Base-by-base conservation (phyloP, 2,888 invertebrate genomes). In the Deroplatys truncata region DNA sequence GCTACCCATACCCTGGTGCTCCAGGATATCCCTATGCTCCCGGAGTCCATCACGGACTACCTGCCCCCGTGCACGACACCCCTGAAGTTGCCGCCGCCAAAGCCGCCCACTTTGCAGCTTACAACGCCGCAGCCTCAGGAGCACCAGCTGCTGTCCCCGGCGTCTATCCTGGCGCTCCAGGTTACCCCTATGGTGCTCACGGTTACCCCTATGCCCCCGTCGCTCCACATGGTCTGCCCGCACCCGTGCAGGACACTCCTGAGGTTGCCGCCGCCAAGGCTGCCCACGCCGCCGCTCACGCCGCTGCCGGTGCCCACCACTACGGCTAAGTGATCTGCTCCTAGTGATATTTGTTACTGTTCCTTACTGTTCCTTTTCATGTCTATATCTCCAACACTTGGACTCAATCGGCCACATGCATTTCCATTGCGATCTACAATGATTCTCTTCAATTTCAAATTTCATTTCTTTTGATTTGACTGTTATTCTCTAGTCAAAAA, bases 131-230 rank as follows among this genome's bases (percentile, higher is more conserved):
- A 88, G 91, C 87, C 31, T 72, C 56, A 72, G 87, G 35, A 4
- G 87, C 83, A n/a, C 82, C 82, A n/a, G 87, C 87, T 87, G 82
- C 82, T 15, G 87, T 83, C 29, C 87, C 87, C 82, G 87, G 83
- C 31, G 25, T 16, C 72, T 82, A 35, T 13, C 35, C 82, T n/a
- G 28, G 16, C 56, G 56, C 56, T 56, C 56, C 56, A 56, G 92
- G 91, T 72, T 92, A 92, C 92, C 92, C 92, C 88, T 92, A 92
- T 84, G 92, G 92, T 88, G 91, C 92, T 91, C 92, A 92, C 90
- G 92, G 91, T 90, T 91, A 92, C 49, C 92, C 92, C 88, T 91
- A 92, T 49, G 92, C 90, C 25, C 90, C 91, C 82, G 28, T n/a
- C 25, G 49, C 49, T 10, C 86, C 56, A 28, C 82, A 72, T 35